A percentile compares a stretch with the other conserved stretches of the same genome.
These are phyloP conservation scores for Chloroceryle inda DNA, from an alignment of 2,797 vertebrate species.

Conservation along the genomic window DNA sequence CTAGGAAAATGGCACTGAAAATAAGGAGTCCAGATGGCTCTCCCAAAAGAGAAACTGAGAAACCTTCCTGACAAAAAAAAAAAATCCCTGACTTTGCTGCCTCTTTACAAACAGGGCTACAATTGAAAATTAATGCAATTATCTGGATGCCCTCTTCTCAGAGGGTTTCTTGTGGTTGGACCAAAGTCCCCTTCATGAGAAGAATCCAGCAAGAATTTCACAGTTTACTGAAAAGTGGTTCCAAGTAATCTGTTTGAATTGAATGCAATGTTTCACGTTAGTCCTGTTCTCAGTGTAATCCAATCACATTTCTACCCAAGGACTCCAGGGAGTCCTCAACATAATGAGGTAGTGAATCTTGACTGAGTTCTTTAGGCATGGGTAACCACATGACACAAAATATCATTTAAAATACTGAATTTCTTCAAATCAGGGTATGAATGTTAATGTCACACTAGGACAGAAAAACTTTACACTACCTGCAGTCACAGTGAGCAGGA, in stretches of 20 bases:
- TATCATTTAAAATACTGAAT: not conserved
- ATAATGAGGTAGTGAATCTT: not conserved
- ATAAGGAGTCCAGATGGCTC: conserved; percentile 61
- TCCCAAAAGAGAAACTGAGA: not conserved
- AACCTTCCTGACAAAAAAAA: conserved; percentile 1
- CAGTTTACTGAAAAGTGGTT: conserved; percentile 50
- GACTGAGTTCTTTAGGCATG: not conserved
- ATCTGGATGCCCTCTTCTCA: conserved; percentile 45
- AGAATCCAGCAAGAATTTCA: conserved; percentile 55
- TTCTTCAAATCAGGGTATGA: not conserved
- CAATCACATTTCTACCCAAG: not conserved
- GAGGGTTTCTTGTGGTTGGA: conserved; percentile 24
- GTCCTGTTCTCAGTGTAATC: not conserved
- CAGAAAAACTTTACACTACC: not conserved
- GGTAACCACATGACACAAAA: not conserved
- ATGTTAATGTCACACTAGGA: not conserved
- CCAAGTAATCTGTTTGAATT: not conserved
- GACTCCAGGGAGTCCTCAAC: not conserved
- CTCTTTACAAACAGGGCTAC: not conserved
- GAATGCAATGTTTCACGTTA: conserved; percentile 16
- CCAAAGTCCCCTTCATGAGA: conserved; percentile 34
- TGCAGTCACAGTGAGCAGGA: not conserved
- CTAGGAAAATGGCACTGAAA: conserved; percentile 58
- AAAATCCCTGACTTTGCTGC: not conserved
- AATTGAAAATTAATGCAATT: conserved; percentile 23